Evolutionary conservation across 2,888 invertebrate species (phyloP).

Genomic region (Plagiodera versicolora): DNA sequence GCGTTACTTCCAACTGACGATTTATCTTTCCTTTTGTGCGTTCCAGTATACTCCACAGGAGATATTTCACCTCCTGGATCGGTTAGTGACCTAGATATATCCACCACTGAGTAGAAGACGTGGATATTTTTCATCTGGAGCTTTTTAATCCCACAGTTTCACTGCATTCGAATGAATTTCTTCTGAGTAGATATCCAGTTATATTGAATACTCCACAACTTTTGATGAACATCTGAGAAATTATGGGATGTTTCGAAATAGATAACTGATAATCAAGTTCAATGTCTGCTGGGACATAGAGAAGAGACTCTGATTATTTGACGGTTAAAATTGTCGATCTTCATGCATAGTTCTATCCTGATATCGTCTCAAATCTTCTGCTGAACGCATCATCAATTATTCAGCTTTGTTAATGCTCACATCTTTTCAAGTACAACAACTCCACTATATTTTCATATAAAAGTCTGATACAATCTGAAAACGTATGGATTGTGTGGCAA

Average conservation of each 20-base stretch:
- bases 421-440: neutral
- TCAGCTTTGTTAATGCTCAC: neutral
- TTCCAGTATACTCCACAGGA: slow-evolving; percentile 16
- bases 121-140: slow-evolving; percentile 5
- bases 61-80: slow-evolving; percentile 21
- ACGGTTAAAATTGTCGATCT: no score
- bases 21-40: slow-evolving; percentile 44
- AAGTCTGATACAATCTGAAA: slow-evolving; percentile 15
- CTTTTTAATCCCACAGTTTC: neutral
- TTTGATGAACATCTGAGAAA: no score
- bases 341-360: no score
- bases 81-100: slow-evolving; percentile 21
- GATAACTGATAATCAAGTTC: no score
- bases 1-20: slow-evolving; percentile 43
- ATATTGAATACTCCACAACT: no score
- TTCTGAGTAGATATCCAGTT: no score
- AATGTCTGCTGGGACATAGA: no score
- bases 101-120: slow-evolving; percentile 11
- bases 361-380: no score
- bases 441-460: slow-evolving; percentile 11
- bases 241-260: no score
- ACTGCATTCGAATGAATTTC: no score
- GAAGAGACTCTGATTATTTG: no score
- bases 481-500: slow-evolving; percentile 15
- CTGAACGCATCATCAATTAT: no score